These are phyloP conservation scores for Baronia brevicornis DNA, from an alignment of 2,888 invertebrate genomes.

Conservation along the genomic window DNA sequence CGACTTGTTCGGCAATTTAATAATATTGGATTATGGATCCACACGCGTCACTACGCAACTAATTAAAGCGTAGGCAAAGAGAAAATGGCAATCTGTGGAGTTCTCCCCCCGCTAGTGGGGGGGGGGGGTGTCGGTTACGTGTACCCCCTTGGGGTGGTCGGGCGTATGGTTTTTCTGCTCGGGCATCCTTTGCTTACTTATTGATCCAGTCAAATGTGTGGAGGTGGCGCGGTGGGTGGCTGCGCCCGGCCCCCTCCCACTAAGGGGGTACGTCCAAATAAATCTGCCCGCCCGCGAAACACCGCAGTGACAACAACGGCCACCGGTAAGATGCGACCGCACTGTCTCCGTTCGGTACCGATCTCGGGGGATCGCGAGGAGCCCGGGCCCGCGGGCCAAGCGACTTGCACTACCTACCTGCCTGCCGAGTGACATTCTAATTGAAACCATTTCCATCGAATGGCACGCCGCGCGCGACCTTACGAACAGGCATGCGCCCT, in stretches of 20 bases:
- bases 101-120: slow-evolving; percentile 72
- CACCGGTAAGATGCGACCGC: slow-evolving; percentile 69
- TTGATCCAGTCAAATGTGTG: slow-evolving; percentile 78
- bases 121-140: slow-evolving; percentile 72
- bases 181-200: slow-evolving; percentile 78
- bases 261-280: slow-evolving; percentile 74
- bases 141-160: slow-evolving; percentile 74
- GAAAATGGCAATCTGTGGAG: slow-evolving; percentile 76
- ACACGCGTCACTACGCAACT: slow-evolving; percentile 75
- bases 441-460: slow-evolving; percentile 57
- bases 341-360: slow-evolving; percentile 53
- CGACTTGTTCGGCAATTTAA: slow-evolving; percentile 45
- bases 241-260: slow-evolving; percentile 59
- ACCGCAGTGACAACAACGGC: slow-evolving; percentile 74
- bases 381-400: slow-evolving; percentile 15
- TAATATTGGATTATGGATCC: slow-evolving; percentile 66
- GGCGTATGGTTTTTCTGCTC: slow-evolving; percentile 77
- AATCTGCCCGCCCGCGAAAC: slow-evolving; percentile 76
- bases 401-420: slow-evolving; percentile 18
- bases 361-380: slow-evolving; percentile 15
- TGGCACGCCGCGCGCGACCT: slow-evolving; percentile 54
- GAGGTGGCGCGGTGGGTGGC: slow-evolving; percentile 72
- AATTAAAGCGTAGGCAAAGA: slow-evolving; percentile 77
- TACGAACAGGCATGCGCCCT: slow-evolving; percentile 69
- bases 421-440: slow-evolving; percentile 44